phyloP scores from a whole-genome alignment of 2,113 vertebrate genomes.

The Rostratula benghalensis region DNA sequence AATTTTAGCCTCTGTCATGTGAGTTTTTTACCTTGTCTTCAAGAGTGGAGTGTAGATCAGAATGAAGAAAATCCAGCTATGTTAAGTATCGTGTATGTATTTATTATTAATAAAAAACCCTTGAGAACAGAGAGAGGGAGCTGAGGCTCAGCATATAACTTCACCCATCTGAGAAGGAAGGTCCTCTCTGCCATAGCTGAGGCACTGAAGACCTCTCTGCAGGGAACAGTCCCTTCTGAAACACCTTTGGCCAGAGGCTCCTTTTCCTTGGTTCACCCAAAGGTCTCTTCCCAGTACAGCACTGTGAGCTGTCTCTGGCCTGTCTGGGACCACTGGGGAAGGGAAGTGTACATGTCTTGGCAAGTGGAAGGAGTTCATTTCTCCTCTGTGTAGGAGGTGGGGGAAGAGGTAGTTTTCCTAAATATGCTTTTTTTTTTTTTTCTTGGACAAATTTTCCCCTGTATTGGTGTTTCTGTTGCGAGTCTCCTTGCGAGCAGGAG shows the following conservation, averaged over 20 bases:
- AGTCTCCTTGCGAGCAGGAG: not conserved
- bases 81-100: not conserved
- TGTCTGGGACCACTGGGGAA: not conserved
- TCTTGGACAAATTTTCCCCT: not conserved
- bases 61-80: not conserved
- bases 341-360: not conserved
- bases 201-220: not conserved
- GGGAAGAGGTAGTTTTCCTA: not conserved
- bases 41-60: not conserved
- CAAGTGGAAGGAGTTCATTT: not conserved
- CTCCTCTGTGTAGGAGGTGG: not conserved
- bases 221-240: not conserved
- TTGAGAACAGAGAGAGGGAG: not conserved
- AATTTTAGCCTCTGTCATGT: not conserved
- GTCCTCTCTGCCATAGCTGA: not conserved
- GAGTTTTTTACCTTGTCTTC: not conserved
- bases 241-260: not conserved
- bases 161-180: not conserved
- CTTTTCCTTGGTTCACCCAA: not conserved
- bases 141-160: not conserved
- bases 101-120: not conserved
- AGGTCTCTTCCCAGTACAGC: not conserved
- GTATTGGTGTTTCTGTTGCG: not conserved
- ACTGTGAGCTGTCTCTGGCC: not conserved
- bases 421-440: not conserved